A percentile compares a stretch with the other conserved stretches of the same genome.
phyloP scores from a whole-genome alignment of 1,140 invertebrate genomes.

The Hyposmocoma kahamanoa region DNA sequence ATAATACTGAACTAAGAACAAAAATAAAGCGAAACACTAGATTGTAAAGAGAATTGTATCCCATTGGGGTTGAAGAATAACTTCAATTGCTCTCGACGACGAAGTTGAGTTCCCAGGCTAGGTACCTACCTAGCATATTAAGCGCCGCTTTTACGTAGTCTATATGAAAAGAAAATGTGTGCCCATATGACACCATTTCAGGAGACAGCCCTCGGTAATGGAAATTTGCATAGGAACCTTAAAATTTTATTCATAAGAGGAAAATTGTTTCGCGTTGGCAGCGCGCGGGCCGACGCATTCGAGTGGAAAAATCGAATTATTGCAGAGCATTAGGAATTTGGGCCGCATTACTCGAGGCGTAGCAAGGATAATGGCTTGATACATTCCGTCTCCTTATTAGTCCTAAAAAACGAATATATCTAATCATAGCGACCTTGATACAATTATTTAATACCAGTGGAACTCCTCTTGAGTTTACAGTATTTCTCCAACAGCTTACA shows the following conservation, averaged over 20 bases:
- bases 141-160: slow-evolving; percentile 31
- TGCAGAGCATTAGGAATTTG: slow-evolving; percentile 42
- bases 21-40: too few species aligned
- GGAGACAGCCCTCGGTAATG: slow-evolving; percentile 46
- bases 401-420: neutral
- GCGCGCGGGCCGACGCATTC: slow-evolving; percentile 24
- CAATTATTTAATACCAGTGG: too few species aligned
- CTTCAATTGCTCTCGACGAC: too few species aligned
- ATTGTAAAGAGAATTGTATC: too few species aligned
- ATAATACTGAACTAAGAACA: too few species aligned
- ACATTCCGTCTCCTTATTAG: neutral
- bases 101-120: neutral
- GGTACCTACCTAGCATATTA: slow-evolving; percentile 17
- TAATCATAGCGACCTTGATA: too few species aligned
- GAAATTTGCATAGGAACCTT: slow-evolving; percentile 64
- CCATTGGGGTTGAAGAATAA: too few species aligned
- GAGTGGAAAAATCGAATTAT: slow-evolving; percentile 58
- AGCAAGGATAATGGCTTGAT: slow-evolving; percentile 11
- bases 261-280: slow-evolving; percentile 57
- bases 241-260: slow-evolving; percentile 70
- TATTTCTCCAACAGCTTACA: too few species aligned
- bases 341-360: slow-evolving; percentile 24
- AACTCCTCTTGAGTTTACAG: too few species aligned
- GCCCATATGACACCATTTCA: slow-evolving; percentile 54
- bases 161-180: slow-evolving; percentile 48